phyloP scores from a whole-genome alignment of 2,113 vertebrate species.

The Cathartes aura region DNA sequence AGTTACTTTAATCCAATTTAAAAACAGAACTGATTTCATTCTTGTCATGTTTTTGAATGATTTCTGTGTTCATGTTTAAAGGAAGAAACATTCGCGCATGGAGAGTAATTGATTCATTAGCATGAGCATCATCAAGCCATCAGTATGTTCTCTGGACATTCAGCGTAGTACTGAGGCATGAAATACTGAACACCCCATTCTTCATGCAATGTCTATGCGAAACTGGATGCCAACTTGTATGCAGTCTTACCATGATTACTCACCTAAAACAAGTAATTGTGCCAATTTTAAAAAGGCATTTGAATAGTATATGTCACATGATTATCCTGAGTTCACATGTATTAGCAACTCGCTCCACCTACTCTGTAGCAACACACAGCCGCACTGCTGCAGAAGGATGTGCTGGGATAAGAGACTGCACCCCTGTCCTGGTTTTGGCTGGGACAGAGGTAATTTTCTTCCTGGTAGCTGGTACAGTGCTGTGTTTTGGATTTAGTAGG shows the following conservation, averaged over 20 bases:
- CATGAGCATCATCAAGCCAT: background rate
- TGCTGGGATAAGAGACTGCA: background rate
- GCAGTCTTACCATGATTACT: background rate
- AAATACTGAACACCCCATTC: background rate
- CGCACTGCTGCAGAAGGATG: rapidly evolving
- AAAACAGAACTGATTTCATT: conserved; percentile 29
- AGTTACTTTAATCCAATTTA: conserved; percentile 25
- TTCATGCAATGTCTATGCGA: background rate
- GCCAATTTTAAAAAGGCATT: background rate
- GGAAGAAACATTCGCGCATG: background rate
- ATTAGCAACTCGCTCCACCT: background rate
- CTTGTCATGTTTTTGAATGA: background rate
- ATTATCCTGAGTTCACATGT: rapidly evolving
- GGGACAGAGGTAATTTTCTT: too few relatives aligned
- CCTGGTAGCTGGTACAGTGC: too few relatives aligned
- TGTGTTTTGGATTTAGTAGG: too few relatives aligned
- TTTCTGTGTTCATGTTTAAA: background rate
- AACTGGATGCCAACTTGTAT: background rate
- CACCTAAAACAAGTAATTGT: background rate
- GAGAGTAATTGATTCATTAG: background rate
- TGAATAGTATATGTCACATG: background rate
- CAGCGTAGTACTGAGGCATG: rapidly evolving
- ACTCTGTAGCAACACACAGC: rapidly evolving
- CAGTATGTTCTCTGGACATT: background rate
- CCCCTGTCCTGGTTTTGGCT: too few relatives aligned